phyloP scores from a whole-genome alignment of 1,140 invertebrate genomes.

The Pseudoatta argentina region DNA sequence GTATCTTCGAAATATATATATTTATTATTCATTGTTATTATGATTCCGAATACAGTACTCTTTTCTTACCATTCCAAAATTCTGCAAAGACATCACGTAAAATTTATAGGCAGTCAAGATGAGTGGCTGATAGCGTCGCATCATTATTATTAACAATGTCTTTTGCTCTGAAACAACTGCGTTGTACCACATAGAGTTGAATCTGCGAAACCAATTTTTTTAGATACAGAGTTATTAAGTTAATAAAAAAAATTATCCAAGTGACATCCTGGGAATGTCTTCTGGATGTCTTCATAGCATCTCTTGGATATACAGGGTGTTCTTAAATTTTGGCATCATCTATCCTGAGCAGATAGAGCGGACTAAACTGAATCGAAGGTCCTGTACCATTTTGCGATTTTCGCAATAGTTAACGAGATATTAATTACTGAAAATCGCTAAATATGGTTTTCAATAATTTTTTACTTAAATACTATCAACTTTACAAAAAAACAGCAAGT shows the following conservation, averaged over 20 bases:
- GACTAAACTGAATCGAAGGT: too few species aligned
- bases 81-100: constrained; percentile 33
- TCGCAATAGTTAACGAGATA: too few species aligned
- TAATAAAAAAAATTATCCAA: background rate
- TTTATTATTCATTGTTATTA: background rate
- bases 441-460: too few species aligned
- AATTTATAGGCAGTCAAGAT: constrained; percentile 15
- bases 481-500: too few species aligned
- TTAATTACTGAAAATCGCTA: too few species aligned
- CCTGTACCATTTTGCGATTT: too few species aligned
- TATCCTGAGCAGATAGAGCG: too few species aligned
- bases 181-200: constrained; percentile 17
- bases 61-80: constrained; percentile 39
- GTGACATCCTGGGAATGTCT: too few species aligned
- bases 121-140: background rate
- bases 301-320: too few species aligned
- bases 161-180: constrained; percentile 13
- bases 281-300: too few species aligned
- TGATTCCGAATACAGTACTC: background rate
- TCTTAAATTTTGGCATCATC: too few species aligned
- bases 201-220: background rate
- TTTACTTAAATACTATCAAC: too few species aligned
- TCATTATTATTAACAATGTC: constrained; percentile 17
- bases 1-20: constrained; percentile 9
- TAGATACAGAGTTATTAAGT: background rate